Evolutionary conservation across 1,140 invertebrate species (phyloP), one percentile per base, ranked within the genome.

Genomic region (Nylanderia fulva): DNA sequence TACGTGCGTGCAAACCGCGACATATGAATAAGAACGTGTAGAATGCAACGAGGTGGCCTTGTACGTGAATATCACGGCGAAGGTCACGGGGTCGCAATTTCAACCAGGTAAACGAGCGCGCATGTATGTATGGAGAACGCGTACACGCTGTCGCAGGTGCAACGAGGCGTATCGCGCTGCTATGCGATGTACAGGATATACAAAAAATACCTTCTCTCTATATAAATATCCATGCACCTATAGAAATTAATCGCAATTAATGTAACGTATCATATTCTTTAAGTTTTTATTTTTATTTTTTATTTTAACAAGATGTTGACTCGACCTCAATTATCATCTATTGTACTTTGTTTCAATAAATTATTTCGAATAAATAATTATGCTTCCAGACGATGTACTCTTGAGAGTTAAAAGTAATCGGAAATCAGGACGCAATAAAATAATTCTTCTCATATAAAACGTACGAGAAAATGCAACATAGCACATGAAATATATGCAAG

Each of bases 11-110:
- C 45, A 82, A n/a, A 36, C 21, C 69, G 58, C 75, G 58, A 64
- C 79, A 60, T 75, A 82, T 58, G 83, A 85, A 90, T 74, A 90
- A 85, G 86, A 87, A 76, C 60, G 68, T 71, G 72, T 60, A 60
- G 84, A 85, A 85, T 80, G 84, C 90, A 52, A 86, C 64, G 52
- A 85, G 68, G 33, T 85, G 85, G 74, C 89, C 88, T 90, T 90
- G 86, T 84, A 83, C 85, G 87, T 88, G 85, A 89, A 89, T 89
- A 89, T 88, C 88, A 86, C 74, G 87, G 85, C 89, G 91, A 92
- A 92, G 91, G 91, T 92, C 86, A 87, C 63, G 89, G 82, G 91
- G 88, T 92, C 91, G 86, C 74, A 77, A 87, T 90, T 89, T 85
- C 84, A 85, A 84, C 42, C 89, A 85, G 86, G 88, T 89, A 87